Evolutionary conservation across 64 coral and sea anemone genomes (phyloP).

Genomic region (Stichodactyla helianthus): DNA sequence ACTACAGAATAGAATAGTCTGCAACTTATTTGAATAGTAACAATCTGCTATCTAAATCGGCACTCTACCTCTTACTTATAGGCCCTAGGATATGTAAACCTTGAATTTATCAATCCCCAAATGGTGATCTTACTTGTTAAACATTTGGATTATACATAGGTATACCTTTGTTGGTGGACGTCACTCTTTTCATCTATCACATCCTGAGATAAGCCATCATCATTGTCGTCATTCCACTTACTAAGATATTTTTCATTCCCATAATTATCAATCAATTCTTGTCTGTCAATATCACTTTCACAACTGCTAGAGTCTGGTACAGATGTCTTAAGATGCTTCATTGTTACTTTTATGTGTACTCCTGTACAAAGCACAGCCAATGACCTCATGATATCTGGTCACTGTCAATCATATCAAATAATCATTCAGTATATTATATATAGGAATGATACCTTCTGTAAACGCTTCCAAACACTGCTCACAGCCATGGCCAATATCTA

Average conservation of each 20-base stretch:
- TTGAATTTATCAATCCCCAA: too few relatives aligned
- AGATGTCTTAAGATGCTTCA: not conserved
- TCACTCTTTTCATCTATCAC: not conserved
- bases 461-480: too few relatives aligned
- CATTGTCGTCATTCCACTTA: conserved; percentile 35
- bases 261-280: conserved; percentile 73
- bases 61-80: too few relatives aligned
- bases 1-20: too few relatives aligned
- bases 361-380: not conserved
- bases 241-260: conserved; percentile 83
- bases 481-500: too few relatives aligned
- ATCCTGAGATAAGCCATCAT: not conserved
- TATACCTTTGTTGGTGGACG: too few relatives aligned
- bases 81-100: too few relatives aligned
- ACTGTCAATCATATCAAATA: not conserved
- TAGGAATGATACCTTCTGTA: too few relatives aligned
- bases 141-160: too few relatives aligned
- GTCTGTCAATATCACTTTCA: conserved; percentile 61
- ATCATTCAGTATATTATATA: not conserved
- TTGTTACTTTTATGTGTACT: not conserved
- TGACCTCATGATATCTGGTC: not conserved
- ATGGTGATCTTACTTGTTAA: too few relatives aligned
- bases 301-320: conserved; percentile 11
- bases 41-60: too few relatives aligned
- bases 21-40: too few relatives aligned